A percentile compares a stretch with the other conserved stretches of the same genome.
Evolutionary conservation across 2,797 vertebrate species (phyloP).

Genomic region (Manis javanica): DNA sequence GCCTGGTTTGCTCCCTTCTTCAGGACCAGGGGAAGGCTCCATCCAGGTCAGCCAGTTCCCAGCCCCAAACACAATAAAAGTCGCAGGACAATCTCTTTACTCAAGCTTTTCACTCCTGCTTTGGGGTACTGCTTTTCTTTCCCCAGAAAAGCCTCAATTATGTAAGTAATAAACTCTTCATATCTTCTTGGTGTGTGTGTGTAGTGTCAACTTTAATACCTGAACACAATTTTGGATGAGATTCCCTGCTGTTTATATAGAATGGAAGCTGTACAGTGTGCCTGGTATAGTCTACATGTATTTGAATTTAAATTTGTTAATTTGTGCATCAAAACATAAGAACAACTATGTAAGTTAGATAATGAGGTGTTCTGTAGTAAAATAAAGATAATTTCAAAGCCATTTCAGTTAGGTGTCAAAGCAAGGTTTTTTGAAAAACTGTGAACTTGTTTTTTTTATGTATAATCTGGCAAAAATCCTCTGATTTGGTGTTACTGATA

Average conservation of each 20-base stretch:
- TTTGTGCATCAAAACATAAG: background rate
- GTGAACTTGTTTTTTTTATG: background rate
- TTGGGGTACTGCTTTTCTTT: background rate
- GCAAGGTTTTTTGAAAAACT: background rate
- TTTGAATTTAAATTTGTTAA: background rate
- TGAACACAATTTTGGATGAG: background rate
- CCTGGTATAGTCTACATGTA: background rate
- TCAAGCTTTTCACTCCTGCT: background rate
- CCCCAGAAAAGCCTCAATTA: background rate
- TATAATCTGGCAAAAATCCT: background rate
- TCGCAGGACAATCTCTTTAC: background rate
- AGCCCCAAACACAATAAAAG: background rate
- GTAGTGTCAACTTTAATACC: background rate
- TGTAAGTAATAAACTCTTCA: background rate
- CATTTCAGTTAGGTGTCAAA: background rate
- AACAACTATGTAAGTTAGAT: background rate
- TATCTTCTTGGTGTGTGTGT: background rate
- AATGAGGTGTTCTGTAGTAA: background rate
- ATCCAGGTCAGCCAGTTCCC: no score
- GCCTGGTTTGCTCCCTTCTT: accelerated
- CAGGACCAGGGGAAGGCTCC: accelerated
- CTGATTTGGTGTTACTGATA: background rate
- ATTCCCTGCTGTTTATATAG: background rate
- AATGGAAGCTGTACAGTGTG: background rate
- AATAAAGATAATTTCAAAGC: background rate